phyloP scores from a whole-genome alignment of 2,888 invertebrate genomes.

The Heteromyza rotundicornis region DNA sequence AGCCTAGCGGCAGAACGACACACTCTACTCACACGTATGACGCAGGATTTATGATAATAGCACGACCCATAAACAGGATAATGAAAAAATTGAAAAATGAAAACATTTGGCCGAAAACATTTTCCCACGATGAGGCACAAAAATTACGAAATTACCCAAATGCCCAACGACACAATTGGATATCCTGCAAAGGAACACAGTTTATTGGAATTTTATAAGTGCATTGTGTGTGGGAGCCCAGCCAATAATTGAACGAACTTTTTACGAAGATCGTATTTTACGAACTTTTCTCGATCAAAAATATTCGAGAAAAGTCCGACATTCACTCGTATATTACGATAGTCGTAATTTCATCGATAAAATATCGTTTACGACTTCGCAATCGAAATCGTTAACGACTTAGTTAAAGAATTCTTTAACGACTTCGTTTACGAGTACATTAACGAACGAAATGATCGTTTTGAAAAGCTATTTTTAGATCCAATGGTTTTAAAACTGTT shows the following conservation, averaged over 20 bases:
- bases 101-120: background rate
- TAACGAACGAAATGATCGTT: too few species aligned
- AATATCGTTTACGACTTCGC: too few species aligned
- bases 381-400: background rate
- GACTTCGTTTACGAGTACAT: too few species aligned
- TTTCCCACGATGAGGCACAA: background rate
- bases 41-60: background rate
- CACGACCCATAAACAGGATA: background rate
- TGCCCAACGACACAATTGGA: background rate
- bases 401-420: too few species aligned
- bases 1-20: background rate
- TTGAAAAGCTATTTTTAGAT: too few species aligned
- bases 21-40: background rate
- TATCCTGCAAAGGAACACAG: background rate
- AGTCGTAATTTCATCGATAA: too few species aligned
- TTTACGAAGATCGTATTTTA: too few species aligned
- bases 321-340: too few species aligned
- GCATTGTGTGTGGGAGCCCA: background rate
- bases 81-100: background rate
- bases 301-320: too few species aligned
- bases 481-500: too few species aligned
- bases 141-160: background rate
- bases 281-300: too few species aligned
- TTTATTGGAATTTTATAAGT: background rate
- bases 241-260: too few species aligned